Percentiles rank a stretch among this genome's conserved stretches.
Conservation (phyloP, 2,113 vertebrate genomes). For the Empidonax traillii region DNA sequence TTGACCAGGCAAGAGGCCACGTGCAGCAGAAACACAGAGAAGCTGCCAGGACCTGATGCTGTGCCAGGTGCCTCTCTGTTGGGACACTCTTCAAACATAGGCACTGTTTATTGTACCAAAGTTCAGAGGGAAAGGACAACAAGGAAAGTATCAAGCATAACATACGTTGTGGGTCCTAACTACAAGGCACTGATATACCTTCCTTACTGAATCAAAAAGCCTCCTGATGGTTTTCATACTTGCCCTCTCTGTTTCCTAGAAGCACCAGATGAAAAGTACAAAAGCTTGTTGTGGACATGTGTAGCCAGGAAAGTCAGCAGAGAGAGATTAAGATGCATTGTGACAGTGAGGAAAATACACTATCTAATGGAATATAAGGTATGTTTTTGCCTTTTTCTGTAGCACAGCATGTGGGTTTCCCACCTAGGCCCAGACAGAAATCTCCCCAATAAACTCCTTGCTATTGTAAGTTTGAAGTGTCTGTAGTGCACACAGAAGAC, state of each 20-base stretch:
- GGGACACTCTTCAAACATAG: neutral
- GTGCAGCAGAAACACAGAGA: accelerated
- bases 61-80: neutral
- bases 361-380: neutral
- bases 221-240: neutral
- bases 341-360: neutral
- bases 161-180: neutral
- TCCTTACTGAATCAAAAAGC: neutral
- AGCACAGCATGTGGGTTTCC: neutral
- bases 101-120: neutral
- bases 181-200: neutral
- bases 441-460: neutral
- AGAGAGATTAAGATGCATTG: neutral
- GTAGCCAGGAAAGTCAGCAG: neutral
- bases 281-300: neutral
- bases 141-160: neutral
- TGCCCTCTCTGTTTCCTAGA: neutral
- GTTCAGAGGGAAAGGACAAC: neutral
- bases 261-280: neutral
- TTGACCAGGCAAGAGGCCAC: neutral
- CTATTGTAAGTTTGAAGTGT: neutral
- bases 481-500: neutral
- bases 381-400: neutral
- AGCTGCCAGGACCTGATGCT: neutral
- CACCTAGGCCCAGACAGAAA: neutral